Conservation (phyloP, 2,888 invertebrate species). For the Acleris holmiana region DNA sequence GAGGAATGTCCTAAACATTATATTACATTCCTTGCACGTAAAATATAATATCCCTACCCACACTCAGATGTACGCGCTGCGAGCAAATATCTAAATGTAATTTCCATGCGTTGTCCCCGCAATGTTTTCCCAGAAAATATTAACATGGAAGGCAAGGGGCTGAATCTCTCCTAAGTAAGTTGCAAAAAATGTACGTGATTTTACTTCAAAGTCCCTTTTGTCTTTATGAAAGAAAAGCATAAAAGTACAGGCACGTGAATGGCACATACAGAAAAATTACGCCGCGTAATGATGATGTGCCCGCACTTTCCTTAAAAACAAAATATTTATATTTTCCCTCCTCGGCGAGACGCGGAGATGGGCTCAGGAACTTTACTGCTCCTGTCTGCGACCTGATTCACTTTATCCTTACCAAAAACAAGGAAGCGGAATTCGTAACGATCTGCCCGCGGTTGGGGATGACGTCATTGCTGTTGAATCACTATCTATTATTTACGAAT, state of each 20-base stretch:
- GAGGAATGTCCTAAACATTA: constrained; percentile 76
- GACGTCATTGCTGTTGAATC: constrained; percentile 36
- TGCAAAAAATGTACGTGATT: constrained; percentile 85
- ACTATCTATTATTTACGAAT: constrained; percentile 31
- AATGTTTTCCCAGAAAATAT: constrained; percentile 84
- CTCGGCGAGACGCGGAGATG: constrained; percentile 74
- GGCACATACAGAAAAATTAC: constrained; percentile 83
- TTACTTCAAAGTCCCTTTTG: constrained; percentile 85
- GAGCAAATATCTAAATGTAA: constrained; percentile 84
- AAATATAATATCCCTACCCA: constrained; percentile 83
- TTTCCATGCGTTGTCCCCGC: constrained; percentile 84
- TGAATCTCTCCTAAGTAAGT: constrained; percentile 84
- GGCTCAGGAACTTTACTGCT: constrained; percentile 71
- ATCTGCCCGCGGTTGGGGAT: constrained; percentile 33
- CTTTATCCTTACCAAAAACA: constrained; percentile 32
- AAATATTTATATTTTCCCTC: constrained; percentile 69
- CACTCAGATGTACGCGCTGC: constrained; percentile 78
- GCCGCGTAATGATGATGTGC: constrained; percentile 82
- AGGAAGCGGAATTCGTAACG: constrained; percentile 36
- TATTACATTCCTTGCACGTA: constrained; percentile 83
- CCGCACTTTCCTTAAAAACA: constrained; percentile 77
- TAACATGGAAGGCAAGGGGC: constrained; percentile 83
- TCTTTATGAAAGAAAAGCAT: constrained; percentile 82
- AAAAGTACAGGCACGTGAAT: constrained; percentile 81
- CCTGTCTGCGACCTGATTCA: constrained; percentile 42